A percentile compares a stretch with the other conserved stretches of the same genome.
phyloP scores from a whole-genome alignment of 2,888 invertebrate species.

The Halictus quadricinctus region DNA sequence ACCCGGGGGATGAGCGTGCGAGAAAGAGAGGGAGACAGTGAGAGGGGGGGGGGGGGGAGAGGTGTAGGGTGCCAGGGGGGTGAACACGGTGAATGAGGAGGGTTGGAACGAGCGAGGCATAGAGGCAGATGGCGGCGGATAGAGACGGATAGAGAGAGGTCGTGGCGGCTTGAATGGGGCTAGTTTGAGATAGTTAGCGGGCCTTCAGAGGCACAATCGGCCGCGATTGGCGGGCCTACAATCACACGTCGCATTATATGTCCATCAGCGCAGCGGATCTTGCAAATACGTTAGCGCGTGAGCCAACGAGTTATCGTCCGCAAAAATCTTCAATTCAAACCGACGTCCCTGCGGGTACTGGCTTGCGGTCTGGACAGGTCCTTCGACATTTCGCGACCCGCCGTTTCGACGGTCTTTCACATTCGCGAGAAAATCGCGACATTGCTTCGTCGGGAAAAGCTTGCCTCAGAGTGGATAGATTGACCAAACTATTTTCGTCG shows the following conservation, averaged over 20 bases:
- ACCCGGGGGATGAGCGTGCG: neutral
- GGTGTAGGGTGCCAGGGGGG: conserved; percentile 17
- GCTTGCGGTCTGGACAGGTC: conserved; percentile 45
- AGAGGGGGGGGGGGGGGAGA: conserved; percentile 22
- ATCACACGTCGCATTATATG: conserved; percentile 81
- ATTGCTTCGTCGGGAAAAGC: neutral
- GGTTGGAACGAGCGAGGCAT: conserved; percentile 66
- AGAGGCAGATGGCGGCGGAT: conserved; percentile 57
- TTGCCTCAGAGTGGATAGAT: neutral
- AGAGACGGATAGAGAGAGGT: conserved; percentile 73
- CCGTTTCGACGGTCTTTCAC: neutral
- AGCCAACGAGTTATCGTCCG: conserved; percentile 70
- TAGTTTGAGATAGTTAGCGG: conserved; percentile 82
- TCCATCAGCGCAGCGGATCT: conserved; percentile 78
- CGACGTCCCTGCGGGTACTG: conserved; percentile 46
- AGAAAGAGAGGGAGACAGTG: neutral
- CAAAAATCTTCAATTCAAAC: conserved; percentile 71
- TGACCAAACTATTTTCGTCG: neutral
- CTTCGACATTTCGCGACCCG: conserved; percentile 22
- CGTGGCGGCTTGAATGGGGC: conserved; percentile 80
- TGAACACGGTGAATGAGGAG: conserved; percentile 43
- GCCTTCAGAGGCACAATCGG: conserved; percentile 81
- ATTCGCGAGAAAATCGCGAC: neutral
- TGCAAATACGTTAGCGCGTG: conserved; percentile 75
- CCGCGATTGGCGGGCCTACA: conserved; percentile 81